phyloP scores from a whole-genome alignment of 2,888 invertebrate genomes.

The Drosophila borborema region DNA sequence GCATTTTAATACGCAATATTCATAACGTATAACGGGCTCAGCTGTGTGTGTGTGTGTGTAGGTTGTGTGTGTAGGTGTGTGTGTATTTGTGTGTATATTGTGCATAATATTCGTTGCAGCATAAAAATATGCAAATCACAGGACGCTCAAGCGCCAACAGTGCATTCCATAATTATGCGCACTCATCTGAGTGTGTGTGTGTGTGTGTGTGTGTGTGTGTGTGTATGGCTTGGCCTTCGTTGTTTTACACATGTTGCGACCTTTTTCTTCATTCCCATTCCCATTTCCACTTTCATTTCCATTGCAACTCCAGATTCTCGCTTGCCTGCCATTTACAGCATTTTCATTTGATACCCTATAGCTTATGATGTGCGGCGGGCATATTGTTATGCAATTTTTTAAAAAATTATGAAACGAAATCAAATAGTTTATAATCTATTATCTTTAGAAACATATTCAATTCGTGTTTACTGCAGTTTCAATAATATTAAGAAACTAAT shows the following conservation, averaged over 20 bases:
- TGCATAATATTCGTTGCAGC: slow-evolving; percentile 40
- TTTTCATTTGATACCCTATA: slow-evolving; percentile 22
- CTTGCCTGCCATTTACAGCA: slow-evolving; percentile 16
- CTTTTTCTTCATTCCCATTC: slow-evolving; percentile 10
- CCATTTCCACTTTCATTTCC: not conserved
- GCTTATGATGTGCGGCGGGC: not conserved
- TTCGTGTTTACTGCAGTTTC: too few species aligned
- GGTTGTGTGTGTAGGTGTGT: not conserved
- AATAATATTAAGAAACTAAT: too few species aligned
- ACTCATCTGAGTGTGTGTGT: slow-evolving; percentile 12
- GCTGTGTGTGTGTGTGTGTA: not conserved
- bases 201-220: slow-evolving; percentile 9
- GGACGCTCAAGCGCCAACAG: slow-evolving; percentile 45
- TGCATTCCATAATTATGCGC: slow-evolving; percentile 70
- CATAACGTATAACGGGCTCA: slow-evolving; percentile 41
- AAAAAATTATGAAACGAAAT: too few species aligned
- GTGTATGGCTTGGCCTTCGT: slow-evolving; percentile 8
- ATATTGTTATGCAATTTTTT: not conserved
- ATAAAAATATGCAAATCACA: slow-evolving; percentile 71
- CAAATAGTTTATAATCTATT: too few species aligned
- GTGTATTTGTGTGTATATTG: slow-evolving; percentile 14
- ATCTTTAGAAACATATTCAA: too few species aligned
- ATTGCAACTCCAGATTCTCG: slow-evolving; percentile 22
- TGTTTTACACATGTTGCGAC: slow-evolving; percentile 31
- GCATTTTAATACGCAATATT: slow-evolving; percentile 74